Percentiles rank a stretch among this genome's conserved stretches.
These are phyloP conservation scores for Coelinius sp. DNA, from an alignment of 2,888 invertebrate genomes.

Conservation along the genomic window DNA sequence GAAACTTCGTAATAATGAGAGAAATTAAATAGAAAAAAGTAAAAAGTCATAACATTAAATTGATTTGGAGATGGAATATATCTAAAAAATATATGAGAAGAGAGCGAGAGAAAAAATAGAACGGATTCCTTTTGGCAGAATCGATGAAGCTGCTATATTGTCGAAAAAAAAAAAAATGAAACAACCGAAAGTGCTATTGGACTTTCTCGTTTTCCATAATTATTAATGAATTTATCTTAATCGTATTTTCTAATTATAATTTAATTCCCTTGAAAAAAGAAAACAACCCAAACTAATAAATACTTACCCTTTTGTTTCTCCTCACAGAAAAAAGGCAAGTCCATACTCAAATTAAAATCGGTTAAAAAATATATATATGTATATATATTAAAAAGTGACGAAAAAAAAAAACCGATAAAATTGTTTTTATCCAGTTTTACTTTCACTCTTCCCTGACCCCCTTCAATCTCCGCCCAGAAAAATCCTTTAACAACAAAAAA, in stretches of 20 bases:
- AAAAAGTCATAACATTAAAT: conserved; percentile 1
- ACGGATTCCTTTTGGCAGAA: conserved; percentile 2
- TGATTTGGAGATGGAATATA: conserved; percentile 28
- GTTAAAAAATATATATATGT: background rate
- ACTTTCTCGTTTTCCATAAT: conserved; percentile 65
- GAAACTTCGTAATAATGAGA: conserved; percentile 9
- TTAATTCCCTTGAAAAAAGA: conserved; percentile 63
- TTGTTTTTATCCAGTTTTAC: conserved; percentile 23
- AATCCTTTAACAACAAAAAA: background rate
- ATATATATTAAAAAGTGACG: too few species aligned
- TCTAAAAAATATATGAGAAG: background rate
- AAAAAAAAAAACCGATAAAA: conserved; percentile 22
- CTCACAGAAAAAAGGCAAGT: background rate
- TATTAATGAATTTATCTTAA: conserved; percentile 65
- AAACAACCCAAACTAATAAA: conserved; percentile 7
- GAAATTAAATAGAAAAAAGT: conserved; percentile 18
- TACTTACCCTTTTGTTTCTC: background rate
- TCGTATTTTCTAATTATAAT: conserved; percentile 66
- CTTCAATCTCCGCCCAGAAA: conserved; percentile 38
- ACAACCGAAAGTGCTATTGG: conserved; percentile 58
- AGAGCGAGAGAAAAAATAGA: background rate
- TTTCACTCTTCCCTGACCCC: conserved; percentile 24
- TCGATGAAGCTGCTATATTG: conserved; percentile 8
- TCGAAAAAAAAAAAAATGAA: conserved; percentile 40
- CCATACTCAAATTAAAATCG: conserved; percentile 24